Evolutionary conservation across 2,113 vertebrate species (phyloP), one percentile per base, ranked within the genome.

Genomic region (Delphinus delphis): DNA sequence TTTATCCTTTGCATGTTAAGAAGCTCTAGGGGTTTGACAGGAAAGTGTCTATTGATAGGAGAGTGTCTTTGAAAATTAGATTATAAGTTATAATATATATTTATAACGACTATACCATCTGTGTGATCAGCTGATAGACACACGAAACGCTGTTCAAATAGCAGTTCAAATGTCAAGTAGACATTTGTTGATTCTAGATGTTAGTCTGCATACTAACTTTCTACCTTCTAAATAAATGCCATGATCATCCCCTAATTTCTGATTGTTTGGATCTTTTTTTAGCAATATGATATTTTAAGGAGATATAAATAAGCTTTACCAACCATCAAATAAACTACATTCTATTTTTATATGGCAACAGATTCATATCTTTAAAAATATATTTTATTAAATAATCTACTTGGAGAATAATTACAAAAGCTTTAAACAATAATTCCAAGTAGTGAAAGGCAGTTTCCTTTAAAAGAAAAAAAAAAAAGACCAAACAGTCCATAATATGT

Each of bases 331-430:
- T 18, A 96, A 83, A 90, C 88, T 74, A 84, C 17, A 93, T 96
- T 82, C 28, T 62, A 21, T 36, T 96, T 96, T 96, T 86, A 84
- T 86, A 88, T 97, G n/a, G 88, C 85, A 97, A 93, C 5, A 8
- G 84, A 95, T 73, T 96, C 6, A 83, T 33, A 81, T 25, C 6
- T 97, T 98, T 97, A 44, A 93, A 97, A 98, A 93, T 80, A 96
- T 91, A 62, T 98, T 98, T 99, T 98, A 99, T 99, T 99, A 98
- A 98, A 98, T 98, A 98, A 96, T 73, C 95, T 97, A 98, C 87
- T 95, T 91, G 70, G 96, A 98, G 33, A 93, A 96, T 95, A 96
- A 96, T 98, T 98, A 98, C 83, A 98, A 98, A 98, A 98, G 50
- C 33, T 91, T 97, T 97, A 97, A 96, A 97, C 96, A 98, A 90